Evolutionary conservation across 2,797 vertebrate genomes (phyloP), one percentile per base, ranked within the genome.

Genomic region (Micropoecilia bifurca): DNA sequence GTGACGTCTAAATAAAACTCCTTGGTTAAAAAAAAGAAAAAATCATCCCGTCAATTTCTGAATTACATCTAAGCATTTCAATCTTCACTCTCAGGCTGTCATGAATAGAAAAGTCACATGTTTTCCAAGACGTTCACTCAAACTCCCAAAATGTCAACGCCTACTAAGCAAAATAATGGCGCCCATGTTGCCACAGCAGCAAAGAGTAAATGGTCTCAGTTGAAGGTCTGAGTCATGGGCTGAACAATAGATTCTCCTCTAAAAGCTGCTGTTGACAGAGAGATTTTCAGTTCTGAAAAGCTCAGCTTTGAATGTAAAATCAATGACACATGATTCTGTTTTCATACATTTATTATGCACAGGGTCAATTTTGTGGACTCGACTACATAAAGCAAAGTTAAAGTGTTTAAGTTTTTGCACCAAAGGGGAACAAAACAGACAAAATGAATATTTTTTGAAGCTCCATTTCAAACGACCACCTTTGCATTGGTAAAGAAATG

Each of bases 121-220:
- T 71, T 71, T 74, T 82, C 74, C 45, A 79, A 83, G 78, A 85
- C 76, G 77, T 80, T 75, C 50, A 73, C 39, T 68, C 46, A 61
- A 10, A 77, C 82, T 79, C 57, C 28, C 39, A 69, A 74, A 77
- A 79, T n/a, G 46, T 86, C 71, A 73, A 84, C 28, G 68, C 83
- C 80, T 80, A 84, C 78, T 80, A 83, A 85, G 78, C 46, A 78
- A 72, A 80, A 71, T 84, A 78, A 84, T 85, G 75, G 55, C 66
- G 80, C 53, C 59, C 22, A 9, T 80, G 61, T 78, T 30, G 30
- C 55, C 20, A 2, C 73, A 53, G 39, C 61, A 86, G 74, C 68
- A 73, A 6, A 77, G 74, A 75, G 50, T 63, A 77, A 79, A 57
- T 43, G 8, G 66, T 6, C 28, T 83, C 80, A 85, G 72, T 87